Evolutionary conservation across 2,888 invertebrate genomes (phyloP).

Genomic region (Augiades crinisus): DNA sequence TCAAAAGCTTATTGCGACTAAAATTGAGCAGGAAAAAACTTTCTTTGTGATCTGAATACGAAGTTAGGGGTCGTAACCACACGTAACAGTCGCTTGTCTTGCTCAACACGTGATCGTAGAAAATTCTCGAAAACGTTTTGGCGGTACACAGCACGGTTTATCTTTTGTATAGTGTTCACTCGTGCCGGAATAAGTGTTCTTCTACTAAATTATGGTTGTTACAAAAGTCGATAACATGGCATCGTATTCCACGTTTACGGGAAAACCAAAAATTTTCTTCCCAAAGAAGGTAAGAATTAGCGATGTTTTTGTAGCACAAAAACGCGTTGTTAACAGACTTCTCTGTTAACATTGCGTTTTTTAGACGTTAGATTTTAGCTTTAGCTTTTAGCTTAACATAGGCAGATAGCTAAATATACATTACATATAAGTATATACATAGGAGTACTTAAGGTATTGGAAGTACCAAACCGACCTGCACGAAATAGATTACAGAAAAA

Average conservation of each 20-base stretch:
- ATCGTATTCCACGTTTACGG: constrained; percentile 74
- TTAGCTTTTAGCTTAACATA: too few relatives aligned
- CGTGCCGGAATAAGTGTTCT: constrained; percentile 56
- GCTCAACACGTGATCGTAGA: constrained; percentile 61
- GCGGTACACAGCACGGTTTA: constrained; percentile 47
- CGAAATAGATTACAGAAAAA: too few relatives aligned
- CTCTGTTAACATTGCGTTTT: not conserved
- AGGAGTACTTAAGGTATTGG: too few relatives aligned
- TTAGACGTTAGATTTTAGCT: not conserved
- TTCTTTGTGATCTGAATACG: constrained; percentile 54
- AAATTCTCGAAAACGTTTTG: constrained; percentile 67
- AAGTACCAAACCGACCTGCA: too few relatives aligned
- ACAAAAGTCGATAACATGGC: constrained; percentile 77
- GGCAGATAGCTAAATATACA: too few relatives aligned
- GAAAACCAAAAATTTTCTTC: constrained; percentile 78
- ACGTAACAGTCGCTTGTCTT: constrained; percentile 14
- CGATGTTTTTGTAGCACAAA: constrained; percentile 12
- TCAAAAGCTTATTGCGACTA: constrained; percentile 72
- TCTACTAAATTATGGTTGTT: constrained; percentile 76
- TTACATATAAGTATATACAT: too few relatives aligned
- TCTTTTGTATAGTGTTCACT: constrained; percentile 59
- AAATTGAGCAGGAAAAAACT: constrained; percentile 64
- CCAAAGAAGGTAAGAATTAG: constrained; percentile 71
- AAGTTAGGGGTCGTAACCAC: constrained; percentile 44
- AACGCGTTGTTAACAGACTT: not conserved